Evolutionary conservation across 2,113 vertebrate species (phyloP), one percentile per base, ranked within the genome.

Genomic region (Nothoprocta perdicaria): DNA sequence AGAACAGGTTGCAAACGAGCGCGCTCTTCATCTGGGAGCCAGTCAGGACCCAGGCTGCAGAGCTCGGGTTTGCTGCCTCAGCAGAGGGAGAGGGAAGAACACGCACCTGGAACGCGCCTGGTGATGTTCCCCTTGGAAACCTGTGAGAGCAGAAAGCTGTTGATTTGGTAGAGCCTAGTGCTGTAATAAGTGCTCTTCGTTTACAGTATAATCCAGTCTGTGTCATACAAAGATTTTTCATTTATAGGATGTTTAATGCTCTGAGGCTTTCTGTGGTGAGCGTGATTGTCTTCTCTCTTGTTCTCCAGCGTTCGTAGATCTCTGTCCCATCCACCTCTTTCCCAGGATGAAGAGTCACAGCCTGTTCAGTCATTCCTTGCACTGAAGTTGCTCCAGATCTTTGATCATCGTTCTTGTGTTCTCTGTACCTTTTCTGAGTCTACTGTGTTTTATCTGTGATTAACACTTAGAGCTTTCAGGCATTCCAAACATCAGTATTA

Each of bases 381-480:
- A 27, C 35, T 62, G 78, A 84, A 86, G n/a, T 22, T 81, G 67
- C 66, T 80, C 31, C 31, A 38, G 52, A 40, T 72, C 80, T 92
- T 93, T 75, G 53, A 52, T 86, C 80, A 75, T 68, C 43, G 18
- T 72, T 4, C 0, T 7, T 84, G 71, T 78, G 66, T 17, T 35
- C 52, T 83, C 61, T 78, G 40, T 76, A 48, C 29, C 31, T 90
- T 92, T 78, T 84, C 19, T 11, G 68, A 12, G 22, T 29, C n/a
- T 71, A 8, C 43, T 81, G 60, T 88, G 61, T 84, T 90, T 93
- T 15, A 3, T 57, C n/a, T 81, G 40, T 88, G 53, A 86, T 95
- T 81, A 88, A 75, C 58, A 33, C 12, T 71, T 84, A 57, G 72
- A 75, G 66, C 43, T 84, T 71, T 78, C 74, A 61, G 61, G 58